Conservation (phyloP, 2,888 invertebrate species). For the Tortrix viridana region DNA sequence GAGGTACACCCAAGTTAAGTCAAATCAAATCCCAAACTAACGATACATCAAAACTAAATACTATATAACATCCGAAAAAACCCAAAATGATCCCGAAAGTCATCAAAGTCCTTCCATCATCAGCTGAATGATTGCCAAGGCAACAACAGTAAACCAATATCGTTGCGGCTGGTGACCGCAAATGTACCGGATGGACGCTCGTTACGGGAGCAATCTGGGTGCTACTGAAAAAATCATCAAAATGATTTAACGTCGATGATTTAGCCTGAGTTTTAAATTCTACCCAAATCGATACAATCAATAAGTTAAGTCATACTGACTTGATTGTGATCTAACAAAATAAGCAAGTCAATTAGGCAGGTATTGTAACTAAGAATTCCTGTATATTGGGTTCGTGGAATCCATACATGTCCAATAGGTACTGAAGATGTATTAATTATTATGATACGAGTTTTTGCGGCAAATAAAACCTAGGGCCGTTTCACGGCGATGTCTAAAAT, state of each 20-base stretch:
- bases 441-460: no score
- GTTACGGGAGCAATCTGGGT: slow-evolving; percentile 27
- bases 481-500: no score
- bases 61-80: background rate
- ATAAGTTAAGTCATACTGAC: no score
- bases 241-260: slow-evolving; percentile 10
- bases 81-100: slow-evolving; percentile 10
- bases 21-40: background rate
- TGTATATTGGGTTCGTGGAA: no score
- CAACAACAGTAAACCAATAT: slow-evolving; percentile 30
- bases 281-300: no score
- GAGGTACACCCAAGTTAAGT: background rate
- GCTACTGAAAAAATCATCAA: slow-evolving; percentile 20
- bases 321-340: no score
- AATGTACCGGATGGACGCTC: slow-evolving; percentile 24
- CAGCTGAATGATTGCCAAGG: slow-evolving; percentile 8
- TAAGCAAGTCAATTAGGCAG: no score
- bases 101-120: slow-evolving; percentile 18
- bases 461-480: no score
- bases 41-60: background rate
- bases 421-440: no score
- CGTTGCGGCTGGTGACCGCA: slow-evolving; percentile 27
- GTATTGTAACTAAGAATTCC: no score
- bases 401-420: no score
- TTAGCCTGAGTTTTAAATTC: background rate